Percentiles rank a stretch among this genome's conserved stretches.
Evolutionary conservation across 2,113 vertebrate genomes (phyloP).

Genomic region (Axis porcinus): DNA sequence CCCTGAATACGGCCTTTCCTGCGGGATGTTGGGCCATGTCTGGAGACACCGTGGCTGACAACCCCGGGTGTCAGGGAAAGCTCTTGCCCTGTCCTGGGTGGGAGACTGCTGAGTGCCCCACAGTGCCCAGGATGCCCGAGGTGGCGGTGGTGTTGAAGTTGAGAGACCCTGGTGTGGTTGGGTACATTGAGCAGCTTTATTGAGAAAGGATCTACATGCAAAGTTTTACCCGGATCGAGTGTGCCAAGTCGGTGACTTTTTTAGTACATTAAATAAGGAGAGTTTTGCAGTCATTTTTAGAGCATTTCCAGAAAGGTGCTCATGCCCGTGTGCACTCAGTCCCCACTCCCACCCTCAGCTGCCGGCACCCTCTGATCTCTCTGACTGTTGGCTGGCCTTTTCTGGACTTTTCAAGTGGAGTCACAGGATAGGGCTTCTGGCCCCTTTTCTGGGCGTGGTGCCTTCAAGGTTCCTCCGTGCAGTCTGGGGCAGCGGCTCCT

Average conservation of each 20-base stretch:
- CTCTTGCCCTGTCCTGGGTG: too few species aligned
- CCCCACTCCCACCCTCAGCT: fast-evolving
- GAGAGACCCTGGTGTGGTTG: not conserved
- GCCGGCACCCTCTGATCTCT: fast-evolving
- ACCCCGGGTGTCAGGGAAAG: not conserved
- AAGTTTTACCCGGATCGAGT: not conserved
- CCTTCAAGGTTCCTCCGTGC: fast-evolving
- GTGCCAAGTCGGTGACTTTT: too few species aligned
- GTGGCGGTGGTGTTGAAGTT: fast-evolving
- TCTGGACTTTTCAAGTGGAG: not conserved
- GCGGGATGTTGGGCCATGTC: not conserved
- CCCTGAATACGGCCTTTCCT: not conserved
- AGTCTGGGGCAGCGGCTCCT: not conserved
- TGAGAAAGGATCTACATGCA: not conserved
- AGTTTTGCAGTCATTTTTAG: not conserved
- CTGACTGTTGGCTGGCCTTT: not conserved
- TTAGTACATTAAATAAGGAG: not conserved
- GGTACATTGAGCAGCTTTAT: not conserved
- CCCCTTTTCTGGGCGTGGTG: fast-evolving
- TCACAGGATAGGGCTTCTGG: too few species aligned
- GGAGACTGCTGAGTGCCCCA: not conserved
- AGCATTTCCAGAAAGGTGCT: not conserved
- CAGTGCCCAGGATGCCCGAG: not conserved
- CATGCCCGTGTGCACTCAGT: fast-evolving
- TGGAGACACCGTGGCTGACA: not conserved